Percentiles rank a stretch among this genome's conserved stretches.
These are phyloP conservation scores for Hetaerina titia DNA, from an alignment of 2,888 invertebrate species.

Conservation along the genomic window DNA sequence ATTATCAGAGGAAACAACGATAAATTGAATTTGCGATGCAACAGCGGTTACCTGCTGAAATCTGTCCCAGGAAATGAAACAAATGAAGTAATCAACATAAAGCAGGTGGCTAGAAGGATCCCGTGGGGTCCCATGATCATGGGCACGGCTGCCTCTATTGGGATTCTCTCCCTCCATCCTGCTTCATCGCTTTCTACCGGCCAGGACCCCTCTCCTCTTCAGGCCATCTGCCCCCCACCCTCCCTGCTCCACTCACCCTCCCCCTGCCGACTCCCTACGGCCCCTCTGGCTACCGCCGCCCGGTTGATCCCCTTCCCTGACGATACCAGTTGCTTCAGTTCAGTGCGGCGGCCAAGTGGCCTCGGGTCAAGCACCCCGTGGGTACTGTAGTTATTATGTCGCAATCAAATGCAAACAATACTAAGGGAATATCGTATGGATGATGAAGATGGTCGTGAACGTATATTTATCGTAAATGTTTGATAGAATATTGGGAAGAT, in stretches of 20 bases:
- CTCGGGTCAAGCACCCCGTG: not conserved
- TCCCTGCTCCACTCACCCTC: too few species aligned
- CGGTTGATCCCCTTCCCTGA: not conserved
- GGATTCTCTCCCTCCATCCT: not conserved
- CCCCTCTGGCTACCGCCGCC: too few species aligned
- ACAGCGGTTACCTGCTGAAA: not conserved
- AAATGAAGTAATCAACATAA: too few species aligned
- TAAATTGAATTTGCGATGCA: not conserved
- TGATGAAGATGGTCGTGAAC: not conserved
- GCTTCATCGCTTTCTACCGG: not conserved
- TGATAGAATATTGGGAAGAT: too few species aligned
- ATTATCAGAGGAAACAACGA: too few species aligned
- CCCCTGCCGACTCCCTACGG: too few species aligned
- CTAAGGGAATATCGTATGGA: not conserved
- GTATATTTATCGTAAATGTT: not conserved
- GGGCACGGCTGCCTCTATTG: too few species aligned
- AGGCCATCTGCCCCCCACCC: not conserved
- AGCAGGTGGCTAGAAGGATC: too few species aligned
- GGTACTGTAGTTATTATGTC: constrained; percentile 3
- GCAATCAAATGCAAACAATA: not conserved
- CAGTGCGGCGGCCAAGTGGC: not conserved
- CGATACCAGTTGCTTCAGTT: constrained; percentile 36
- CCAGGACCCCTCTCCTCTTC: not conserved
- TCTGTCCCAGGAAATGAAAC: too few species aligned
- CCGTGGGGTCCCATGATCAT: too few species aligned